Conservation (phyloP, 2,113 vertebrate species). For the Calyptomena viridis region DNA sequence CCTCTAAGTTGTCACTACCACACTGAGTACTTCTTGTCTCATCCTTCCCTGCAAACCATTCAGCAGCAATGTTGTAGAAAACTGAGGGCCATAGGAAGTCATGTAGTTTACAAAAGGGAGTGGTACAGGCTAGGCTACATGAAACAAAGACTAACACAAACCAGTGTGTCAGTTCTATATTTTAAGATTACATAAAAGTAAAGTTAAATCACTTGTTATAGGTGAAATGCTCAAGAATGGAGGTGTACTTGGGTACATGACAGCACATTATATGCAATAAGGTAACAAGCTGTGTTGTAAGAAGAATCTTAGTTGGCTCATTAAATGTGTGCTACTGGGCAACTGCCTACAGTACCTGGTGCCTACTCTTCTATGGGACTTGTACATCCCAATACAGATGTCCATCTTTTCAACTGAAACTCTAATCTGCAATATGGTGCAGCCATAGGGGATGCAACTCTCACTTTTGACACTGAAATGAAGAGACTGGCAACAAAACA, state of each 20-base stretch:
- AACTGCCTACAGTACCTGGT: not conserved
- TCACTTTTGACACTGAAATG: not conserved
- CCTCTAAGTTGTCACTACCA: not conserved
- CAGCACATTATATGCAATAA: not conserved
- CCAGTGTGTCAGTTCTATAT: not conserved
- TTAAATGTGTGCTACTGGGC: not conserved
- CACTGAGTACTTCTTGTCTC: not conserved
- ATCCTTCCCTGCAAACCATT: not conserved
- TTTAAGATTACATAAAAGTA: not conserved
- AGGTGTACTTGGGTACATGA: not conserved
- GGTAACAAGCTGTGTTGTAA: not conserved
- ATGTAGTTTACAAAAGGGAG: not conserved
- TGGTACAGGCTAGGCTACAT: not conserved
- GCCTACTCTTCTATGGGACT: not conserved
- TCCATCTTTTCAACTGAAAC: not conserved
- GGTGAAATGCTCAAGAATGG: not conserved
- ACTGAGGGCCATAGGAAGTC: not conserved
- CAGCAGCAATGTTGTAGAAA: not conserved
- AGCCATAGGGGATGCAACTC: not conserved
- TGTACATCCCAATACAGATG: not conserved
- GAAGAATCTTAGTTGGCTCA: not conserved
- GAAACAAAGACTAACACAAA: not conserved
- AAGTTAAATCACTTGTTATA: not conserved
- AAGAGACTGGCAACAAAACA: not conserved
- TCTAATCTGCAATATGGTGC: not conserved